These are phyloP conservation scores for Littorina saxatilis DNA, from an alignment of 1,140 invertebrate genomes.

Conservation along the genomic window DNA sequence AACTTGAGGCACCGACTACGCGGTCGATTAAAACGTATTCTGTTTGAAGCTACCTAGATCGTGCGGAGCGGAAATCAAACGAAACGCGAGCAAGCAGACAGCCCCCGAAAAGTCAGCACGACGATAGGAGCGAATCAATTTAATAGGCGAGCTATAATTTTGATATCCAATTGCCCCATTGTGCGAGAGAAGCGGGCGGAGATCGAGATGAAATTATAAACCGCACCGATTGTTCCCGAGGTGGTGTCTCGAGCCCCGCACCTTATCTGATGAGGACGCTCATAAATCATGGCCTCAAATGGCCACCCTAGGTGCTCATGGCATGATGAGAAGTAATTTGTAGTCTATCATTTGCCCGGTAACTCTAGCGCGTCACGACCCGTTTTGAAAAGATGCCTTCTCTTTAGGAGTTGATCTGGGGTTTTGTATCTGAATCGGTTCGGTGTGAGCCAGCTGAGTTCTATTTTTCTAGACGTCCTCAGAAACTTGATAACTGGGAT, in stretches of 20 bases:
- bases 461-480: too few species aligned
- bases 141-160: slow-evolving; percentile 32
- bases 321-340: slow-evolving; percentile 46
- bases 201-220: slow-evolving; percentile 40
- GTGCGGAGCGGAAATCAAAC: too few species aligned
- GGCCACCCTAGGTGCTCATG: not conserved
- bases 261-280: slow-evolving; percentile 39
- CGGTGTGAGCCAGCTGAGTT: too few species aligned
- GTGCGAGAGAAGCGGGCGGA: not conserved
- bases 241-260: slow-evolving; percentile 4
- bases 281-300: slow-evolving; percentile 32
- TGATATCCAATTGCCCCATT: slow-evolving; percentile 38
- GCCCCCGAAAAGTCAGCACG: too few species aligned
- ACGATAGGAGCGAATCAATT: not conserved
- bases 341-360: slow-evolving; percentile 42
- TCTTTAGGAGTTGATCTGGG: not conserved
- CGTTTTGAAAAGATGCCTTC: slow-evolving; percentile 5
- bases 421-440: too few species aligned
- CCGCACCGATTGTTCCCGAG: slow-evolving; percentile 36
- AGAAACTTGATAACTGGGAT: too few species aligned
- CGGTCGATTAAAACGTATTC: too few species aligned
- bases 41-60: too few species aligned
- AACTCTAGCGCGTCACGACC: slow-evolving; percentile 18
- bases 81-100: too few species aligned
- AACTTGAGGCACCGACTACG: too few species aligned